These are phyloP conservation scores for human (Homo sapiens) DNA, from an alignment of 2,113 vertebrate species.

Conservation along the genomic window GRCh38 chr2:12717501-12718000, in stretches of 20 bases:
- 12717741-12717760: conserved; percentile 78
- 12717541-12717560: conserved; percentile 59
- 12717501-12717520: conserved; percentile 47
- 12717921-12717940: conserved; percentile 25
- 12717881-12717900: conserved; percentile 30
- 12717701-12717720: conserved; percentile 63
- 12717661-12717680: conserved; percentile 80
- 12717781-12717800: conserved; percentile 67
- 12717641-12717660: conserved; percentile 68
- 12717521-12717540: background rate
- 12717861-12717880: background rate
- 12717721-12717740: conserved; percentile 79
- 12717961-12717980: background rate
- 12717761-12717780: conserved; percentile 65
- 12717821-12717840: conserved; percentile 41
- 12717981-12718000: background rate
- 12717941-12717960: conserved; percentile 47
- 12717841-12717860: conserved; percentile 31
- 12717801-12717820: conserved; percentile 66
- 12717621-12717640: conserved; percentile 65
- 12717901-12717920: conserved; percentile 42
- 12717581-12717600: conserved; percentile 65
- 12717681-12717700: conserved; percentile 70
- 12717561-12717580: conserved; percentile 60
- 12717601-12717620: conserved; percentile 57